Evolutionary conservation across 2,888 invertebrate genomes (phyloP).

Genomic region (Cistogaster globosa): DNA sequence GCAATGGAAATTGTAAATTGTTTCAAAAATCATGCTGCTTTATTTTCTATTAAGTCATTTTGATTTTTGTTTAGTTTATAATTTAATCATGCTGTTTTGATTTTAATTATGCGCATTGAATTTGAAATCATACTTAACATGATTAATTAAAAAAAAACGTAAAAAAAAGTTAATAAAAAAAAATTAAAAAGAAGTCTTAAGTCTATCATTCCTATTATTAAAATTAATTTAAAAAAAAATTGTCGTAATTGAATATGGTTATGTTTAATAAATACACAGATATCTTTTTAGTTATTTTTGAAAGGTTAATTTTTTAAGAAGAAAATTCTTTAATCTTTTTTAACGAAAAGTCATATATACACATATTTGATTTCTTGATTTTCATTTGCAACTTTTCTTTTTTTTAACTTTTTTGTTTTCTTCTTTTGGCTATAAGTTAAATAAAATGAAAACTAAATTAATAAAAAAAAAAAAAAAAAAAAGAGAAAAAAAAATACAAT

Average conservation of each 20-base stretch:
- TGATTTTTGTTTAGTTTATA: conserved; percentile 1
- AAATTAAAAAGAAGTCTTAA: not conserved
- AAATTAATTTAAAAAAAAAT: conserved; percentile 23
- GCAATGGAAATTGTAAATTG: conserved; percentile 11
- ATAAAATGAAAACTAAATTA: conserved; percentile 42
- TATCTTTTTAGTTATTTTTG: conserved; percentile 6
- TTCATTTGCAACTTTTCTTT: conserved; percentile 33
- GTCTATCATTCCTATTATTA: conserved; percentile 27
- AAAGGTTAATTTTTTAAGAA: conserved; percentile 19
- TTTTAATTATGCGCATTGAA: conserved; percentile 17
- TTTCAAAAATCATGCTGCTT: conserved; percentile 39
- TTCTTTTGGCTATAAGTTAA: conserved; percentile 41
- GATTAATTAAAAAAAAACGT: conserved; percentile 24
- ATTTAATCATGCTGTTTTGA: conserved; percentile 15
- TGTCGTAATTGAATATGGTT: not conserved
- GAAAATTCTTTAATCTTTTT: conserved; percentile 13
- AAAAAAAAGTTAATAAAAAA: conserved; percentile 8
- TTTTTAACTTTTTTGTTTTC: conserved; percentile 15
- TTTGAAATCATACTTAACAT: conserved; percentile 23
- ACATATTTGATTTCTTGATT: conserved; percentile 3
- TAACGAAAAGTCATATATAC: conserved; percentile 26
- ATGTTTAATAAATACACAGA: conserved; percentile 31
- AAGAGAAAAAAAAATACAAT: not conserved
- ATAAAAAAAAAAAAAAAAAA: not conserved
- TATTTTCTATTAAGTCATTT: conserved; percentile 2